Conservation (phyloP, 1,140 invertebrate genomes). For the Bombus consobrinus region DNA sequence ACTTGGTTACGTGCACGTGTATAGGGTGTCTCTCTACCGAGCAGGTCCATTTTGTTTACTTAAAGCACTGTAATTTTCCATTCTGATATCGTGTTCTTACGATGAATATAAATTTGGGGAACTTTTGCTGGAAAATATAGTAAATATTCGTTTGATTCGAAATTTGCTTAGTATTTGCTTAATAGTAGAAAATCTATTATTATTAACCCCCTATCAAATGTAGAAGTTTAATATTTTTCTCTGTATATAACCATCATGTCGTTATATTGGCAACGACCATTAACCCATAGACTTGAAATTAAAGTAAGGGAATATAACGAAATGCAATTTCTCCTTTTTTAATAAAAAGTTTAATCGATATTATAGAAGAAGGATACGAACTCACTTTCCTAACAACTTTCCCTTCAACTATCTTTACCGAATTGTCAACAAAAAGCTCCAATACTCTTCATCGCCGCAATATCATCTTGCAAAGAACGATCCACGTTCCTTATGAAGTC, state of each 20-base stretch:
- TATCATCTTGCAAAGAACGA: neutral
- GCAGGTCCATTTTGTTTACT: too few species aligned
- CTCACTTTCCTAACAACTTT: neutral
- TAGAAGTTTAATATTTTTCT: too few species aligned
- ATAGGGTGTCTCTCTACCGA: constrained; percentile 19
- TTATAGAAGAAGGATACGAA: neutral
- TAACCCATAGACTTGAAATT: neutral
- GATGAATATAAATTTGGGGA: neutral
- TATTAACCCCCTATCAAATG: too few species aligned
- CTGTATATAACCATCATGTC: neutral
- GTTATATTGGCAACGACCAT: neutral
- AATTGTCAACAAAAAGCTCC: neutral
- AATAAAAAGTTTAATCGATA: neutral
- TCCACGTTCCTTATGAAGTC: too few species aligned
- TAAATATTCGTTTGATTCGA: neutral
- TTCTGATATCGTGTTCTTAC: neutral
- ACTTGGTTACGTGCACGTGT: constrained; percentile 6
- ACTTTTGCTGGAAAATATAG: neutral
- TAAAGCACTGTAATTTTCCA: too few species aligned
- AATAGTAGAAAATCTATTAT: neutral
- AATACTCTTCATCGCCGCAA: neutral
- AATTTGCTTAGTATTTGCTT: neutral
- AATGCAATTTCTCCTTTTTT: neutral
- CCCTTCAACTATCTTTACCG: neutral
- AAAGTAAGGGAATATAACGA: too few species aligned